phyloP scores from a whole-genome alignment of 2,113 vertebrate genomes.

The Chaetodon trifascialis region DNA sequence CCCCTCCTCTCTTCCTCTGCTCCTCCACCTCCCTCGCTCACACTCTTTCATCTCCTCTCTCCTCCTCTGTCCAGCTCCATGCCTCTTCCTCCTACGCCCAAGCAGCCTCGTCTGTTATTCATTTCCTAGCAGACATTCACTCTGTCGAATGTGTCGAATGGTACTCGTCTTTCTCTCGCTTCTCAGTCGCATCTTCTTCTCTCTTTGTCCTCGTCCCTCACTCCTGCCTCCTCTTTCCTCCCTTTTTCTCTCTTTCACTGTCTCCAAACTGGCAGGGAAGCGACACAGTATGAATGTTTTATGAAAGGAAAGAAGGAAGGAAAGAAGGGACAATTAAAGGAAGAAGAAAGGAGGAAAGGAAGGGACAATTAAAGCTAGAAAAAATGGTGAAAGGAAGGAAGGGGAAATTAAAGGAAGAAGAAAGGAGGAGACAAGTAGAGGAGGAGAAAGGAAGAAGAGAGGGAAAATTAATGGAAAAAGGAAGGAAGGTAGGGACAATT shows the following conservation, averaged over 20 bases:
- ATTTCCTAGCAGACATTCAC: conserved; percentile 8
- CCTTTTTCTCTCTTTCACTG: neutral
- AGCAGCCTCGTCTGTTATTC: conserved; percentile 6
- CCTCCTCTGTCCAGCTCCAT: neutral
- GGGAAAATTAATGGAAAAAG: neutral
- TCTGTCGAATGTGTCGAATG: conserved; percentile 21
- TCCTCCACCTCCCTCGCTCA: neutral
- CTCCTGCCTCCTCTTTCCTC: neutral
- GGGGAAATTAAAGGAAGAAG: neutral
- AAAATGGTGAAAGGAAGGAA: neutral
- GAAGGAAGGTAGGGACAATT: too few relatives aligned
- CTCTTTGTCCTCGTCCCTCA: conserved; percentile 14
- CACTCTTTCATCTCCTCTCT: conserved; percentile 27
- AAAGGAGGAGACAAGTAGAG: neutral
- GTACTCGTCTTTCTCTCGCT: neutral
- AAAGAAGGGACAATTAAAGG: neutral
- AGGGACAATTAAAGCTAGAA: neutral
- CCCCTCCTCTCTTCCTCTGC: neutral
- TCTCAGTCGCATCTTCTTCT: neutral
- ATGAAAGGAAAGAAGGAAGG: neutral
- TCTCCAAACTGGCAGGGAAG: neutral
- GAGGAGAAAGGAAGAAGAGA: neutral
- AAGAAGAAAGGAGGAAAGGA: neutral
- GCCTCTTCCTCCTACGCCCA: conserved; percentile 20
- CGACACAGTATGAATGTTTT: neutral